phyloP scores from a whole-genome alignment of 2,113 vertebrate species.

The Stomatorhinus ivindoensis region DNA sequence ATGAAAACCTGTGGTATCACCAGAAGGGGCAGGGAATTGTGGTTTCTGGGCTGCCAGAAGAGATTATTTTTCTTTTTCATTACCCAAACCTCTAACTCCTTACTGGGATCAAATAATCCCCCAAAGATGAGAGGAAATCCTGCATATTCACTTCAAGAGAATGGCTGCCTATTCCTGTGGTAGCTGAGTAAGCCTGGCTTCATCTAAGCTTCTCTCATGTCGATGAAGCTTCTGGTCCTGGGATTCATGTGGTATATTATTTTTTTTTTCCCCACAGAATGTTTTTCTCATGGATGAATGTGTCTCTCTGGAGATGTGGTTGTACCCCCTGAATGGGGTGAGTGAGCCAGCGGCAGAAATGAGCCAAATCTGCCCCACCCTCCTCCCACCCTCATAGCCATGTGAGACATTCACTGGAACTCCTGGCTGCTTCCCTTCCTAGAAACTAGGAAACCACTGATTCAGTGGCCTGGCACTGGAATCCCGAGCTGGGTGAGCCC shows the following conservation, averaged over 20 bases:
- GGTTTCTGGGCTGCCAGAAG: background rate
- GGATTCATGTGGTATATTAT: background rate
- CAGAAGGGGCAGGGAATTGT: background rate
- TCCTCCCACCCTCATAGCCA: constrained; percentile 27
- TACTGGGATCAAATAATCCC: background rate
- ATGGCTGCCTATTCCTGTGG: background rate
- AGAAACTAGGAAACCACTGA: constrained; percentile 30
- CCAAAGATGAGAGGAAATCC: background rate
- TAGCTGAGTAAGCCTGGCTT: background rate
- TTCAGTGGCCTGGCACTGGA: constrained; percentile 18
- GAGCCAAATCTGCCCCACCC: constrained; percentile 35
- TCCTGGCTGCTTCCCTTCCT: constrained; percentile 19
- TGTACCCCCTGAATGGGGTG: constrained; percentile 37
- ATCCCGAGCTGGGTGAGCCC: background rate
- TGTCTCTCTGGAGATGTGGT: constrained; percentile 39
- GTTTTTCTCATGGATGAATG: constrained; percentile 40
- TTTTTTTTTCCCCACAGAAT: background rate
- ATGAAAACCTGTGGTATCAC: background rate
- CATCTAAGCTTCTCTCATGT: background rate
- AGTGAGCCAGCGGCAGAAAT: constrained; percentile 32
- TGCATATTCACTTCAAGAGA: background rate
- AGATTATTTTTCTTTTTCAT: constrained; percentile 8
- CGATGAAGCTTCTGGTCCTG: too few relatives aligned
- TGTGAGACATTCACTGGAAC: constrained; percentile 41
- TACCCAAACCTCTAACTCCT: background rate